phyloP scores from a whole-genome alignment of 2,113 vertebrate species.

The Odocoileus virginianus region DNA sequence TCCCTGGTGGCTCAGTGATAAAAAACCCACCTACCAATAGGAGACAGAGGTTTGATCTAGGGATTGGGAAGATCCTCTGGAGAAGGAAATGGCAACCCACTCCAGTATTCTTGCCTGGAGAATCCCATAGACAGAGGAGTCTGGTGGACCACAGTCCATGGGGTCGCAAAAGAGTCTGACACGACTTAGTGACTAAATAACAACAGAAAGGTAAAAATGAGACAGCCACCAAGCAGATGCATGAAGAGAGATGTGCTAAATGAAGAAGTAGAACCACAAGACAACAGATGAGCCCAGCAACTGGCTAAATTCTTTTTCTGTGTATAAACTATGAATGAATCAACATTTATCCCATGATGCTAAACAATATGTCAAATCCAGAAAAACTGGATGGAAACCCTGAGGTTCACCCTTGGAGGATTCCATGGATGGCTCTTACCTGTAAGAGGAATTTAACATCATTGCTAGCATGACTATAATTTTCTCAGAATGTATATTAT shows the following conservation, averaged over 20 bases:
- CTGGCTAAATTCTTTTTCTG: not conserved
- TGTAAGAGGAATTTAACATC: not conserved
- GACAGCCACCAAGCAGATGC: not conserved
- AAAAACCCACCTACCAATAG: not conserved
- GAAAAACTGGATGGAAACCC: not conserved
- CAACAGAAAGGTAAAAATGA: not conserved
- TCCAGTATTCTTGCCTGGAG: not conserved
- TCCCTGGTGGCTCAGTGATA: not conserved
- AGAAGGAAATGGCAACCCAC: not conserved
- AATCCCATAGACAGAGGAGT: not conserved
- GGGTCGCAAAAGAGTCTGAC: rapidly evolving
- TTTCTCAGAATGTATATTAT: not conserved
- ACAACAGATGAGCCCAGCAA: not conserved
- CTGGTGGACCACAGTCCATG: not conserved
- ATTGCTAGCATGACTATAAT: not conserved
- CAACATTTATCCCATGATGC: not conserved
- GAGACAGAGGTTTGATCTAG: not conserved
- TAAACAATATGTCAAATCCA: not conserved
- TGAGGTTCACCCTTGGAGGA: not conserved
- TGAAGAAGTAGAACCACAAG: not conserved
- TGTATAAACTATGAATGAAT: not conserved
- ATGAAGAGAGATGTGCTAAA: not conserved
- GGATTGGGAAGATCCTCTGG: not conserved
- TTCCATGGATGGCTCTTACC: not conserved
- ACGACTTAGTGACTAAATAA: not conserved